These are phyloP conservation scores for Drosophila lacertosa DNA, from an alignment of 1,140 invertebrate species.

Conservation along the genomic window DNA sequence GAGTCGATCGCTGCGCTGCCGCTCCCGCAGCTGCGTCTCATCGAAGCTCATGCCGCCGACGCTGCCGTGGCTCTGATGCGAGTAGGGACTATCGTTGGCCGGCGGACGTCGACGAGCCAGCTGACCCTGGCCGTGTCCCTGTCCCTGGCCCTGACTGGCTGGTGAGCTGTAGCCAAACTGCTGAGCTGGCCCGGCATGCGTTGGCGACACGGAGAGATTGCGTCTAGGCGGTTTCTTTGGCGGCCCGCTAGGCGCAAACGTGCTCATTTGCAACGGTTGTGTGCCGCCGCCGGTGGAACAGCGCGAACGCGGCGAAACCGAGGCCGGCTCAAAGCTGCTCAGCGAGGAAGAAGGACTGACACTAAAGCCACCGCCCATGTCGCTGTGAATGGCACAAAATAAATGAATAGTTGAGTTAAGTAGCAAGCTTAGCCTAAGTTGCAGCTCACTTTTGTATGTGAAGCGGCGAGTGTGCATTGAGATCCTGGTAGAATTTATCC, in stretches of 20 bases:
- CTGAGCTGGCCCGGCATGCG: conserved; percentile 65
- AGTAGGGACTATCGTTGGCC: conserved; percentile 73
- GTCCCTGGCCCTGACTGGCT: conserved; percentile 65
- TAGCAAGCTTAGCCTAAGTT: background rate
- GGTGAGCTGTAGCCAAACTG: conserved; percentile 76
- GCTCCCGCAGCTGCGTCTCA: conserved; percentile 70
- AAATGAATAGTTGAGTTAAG: background rate
- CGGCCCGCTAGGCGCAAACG: conserved; percentile 88
- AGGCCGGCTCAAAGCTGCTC: conserved; percentile 84
- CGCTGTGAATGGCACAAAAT: conserved; percentile 27
- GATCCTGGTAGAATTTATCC: conserved; percentile 74
- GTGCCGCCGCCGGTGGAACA: conserved; percentile 70
- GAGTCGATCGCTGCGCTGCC: conserved; percentile 69
- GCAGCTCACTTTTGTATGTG: conserved; percentile 69
- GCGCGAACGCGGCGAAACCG: conserved; percentile 75
- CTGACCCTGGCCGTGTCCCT: conserved; percentile 28
- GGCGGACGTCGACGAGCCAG: conserved; percentile 54
- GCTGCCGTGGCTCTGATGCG: conserved; percentile 77
- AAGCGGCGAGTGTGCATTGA: conserved; percentile 69
- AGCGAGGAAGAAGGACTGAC: conserved; percentile 82
- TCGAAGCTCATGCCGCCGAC: conserved; percentile 80
- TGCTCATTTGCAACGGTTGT: conserved; percentile 68
- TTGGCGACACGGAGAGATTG: conserved; percentile 92
- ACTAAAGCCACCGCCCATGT: conserved; percentile 66
- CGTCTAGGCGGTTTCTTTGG: conserved; percentile 94